A percentile compares a stretch with the other conserved stretches of the same genome.
phyloP scores from a whole-genome alignment of 2,113 vertebrate genomes.

The Dinomys branickii region DNA sequence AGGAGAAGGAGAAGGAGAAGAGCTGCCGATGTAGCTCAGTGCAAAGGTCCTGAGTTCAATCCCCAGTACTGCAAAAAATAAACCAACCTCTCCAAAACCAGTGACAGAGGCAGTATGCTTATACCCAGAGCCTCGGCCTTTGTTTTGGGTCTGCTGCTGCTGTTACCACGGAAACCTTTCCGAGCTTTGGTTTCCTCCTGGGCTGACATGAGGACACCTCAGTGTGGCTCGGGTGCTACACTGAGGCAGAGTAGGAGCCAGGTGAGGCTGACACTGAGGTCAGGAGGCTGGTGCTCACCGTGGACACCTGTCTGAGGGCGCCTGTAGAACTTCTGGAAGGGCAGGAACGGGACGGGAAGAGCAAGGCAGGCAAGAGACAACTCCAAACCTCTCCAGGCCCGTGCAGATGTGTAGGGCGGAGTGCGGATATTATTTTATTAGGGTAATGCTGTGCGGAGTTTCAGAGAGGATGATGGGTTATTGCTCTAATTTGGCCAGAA shows the following conservation, averaged over 20 bases:
- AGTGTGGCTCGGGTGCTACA: background rate
- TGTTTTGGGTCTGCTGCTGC: background rate
- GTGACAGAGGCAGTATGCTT: background rate
- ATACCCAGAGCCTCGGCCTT: no score
- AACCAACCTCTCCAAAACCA: background rate
- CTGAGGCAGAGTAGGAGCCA: background rate
- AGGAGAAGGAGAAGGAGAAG: background rate
- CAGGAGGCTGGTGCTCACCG: background rate
- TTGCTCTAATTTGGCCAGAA: background rate
- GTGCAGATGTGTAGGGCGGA: background rate
- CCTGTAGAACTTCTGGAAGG: background rate
- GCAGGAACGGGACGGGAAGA: background rate
- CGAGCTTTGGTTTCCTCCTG: background rate
- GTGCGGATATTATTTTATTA: background rate
- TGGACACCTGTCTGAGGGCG: background rate
- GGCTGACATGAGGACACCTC: background rate
- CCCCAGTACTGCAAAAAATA: background rate
- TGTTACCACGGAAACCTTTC: background rate
- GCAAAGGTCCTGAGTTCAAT: background rate
- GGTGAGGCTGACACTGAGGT: background rate
- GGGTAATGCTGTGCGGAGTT: background rate
- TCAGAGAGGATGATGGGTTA: background rate
- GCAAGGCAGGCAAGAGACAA: fast-evolving
- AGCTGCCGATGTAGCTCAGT: background rate
- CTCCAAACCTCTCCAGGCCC: background rate